These are phyloP conservation scores for Dendrocincla tyrannina DNA, from an alignment of 2,797 vertebrate species.

Conservation along the genomic window DNA sequence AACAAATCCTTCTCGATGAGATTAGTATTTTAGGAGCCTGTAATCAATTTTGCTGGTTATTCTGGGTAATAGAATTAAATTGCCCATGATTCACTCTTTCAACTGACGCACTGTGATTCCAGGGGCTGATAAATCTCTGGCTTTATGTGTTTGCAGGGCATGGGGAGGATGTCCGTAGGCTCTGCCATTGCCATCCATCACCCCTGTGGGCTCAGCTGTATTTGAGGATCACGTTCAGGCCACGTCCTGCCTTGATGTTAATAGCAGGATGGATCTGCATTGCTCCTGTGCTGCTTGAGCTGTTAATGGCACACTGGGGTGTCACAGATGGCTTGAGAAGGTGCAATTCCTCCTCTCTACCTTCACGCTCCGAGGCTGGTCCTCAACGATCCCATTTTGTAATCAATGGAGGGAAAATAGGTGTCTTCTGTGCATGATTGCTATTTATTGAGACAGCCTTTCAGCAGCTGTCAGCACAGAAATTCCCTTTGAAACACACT, in stretches of 20 bases:
- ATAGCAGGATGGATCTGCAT: not conserved
- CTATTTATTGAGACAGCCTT: not conserved
- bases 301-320: not conserved
- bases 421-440: not conserved
- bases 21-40: not conserved
- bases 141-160: not conserved
- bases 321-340: not conserved
- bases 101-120: not conserved
- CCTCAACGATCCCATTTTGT: not conserved
- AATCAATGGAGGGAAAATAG: not conserved
- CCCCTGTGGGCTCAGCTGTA: not conserved
- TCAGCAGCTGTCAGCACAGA: not conserved
- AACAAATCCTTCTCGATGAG: not conserved
- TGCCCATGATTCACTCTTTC: constrained; percentile 5
- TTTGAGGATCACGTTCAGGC: not conserved
- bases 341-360: not conserved
- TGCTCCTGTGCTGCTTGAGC: not conserved
- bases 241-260: not conserved
- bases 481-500: not conserved
- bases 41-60: constrained; percentile 3
- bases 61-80: constrained; percentile 13
- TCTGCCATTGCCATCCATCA: not conserved
- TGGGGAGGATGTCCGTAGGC: not conserved
- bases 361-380: not conserved
- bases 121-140: not conserved